These are phyloP conservation scores for Torymus aiolomorphi DNA, from an alignment of 2,888 invertebrate genomes.

Conservation along the genomic window DNA sequence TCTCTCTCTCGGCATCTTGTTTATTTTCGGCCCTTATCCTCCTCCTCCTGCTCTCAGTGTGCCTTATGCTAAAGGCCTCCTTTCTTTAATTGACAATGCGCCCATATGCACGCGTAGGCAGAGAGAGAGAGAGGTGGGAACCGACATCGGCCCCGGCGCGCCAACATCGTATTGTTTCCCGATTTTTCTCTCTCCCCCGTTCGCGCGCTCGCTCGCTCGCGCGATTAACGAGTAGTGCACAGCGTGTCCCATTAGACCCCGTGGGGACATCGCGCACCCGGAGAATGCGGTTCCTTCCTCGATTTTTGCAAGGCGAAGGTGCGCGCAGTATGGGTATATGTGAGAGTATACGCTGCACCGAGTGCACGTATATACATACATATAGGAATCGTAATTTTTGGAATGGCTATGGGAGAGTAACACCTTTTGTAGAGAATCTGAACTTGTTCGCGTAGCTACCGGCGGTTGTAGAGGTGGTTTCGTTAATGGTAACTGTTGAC, in stretches of 20 bases:
- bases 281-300: no score
- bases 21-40: slow-evolving; percentile 52
- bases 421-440: slow-evolving; percentile 24
- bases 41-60: slow-evolving; percentile 47
- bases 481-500: no score
- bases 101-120: slow-evolving; percentile 43
- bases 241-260: slow-evolving; percentile 39
- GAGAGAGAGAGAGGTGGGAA: slow-evolving; percentile 69
- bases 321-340: neutral
- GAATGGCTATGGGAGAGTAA: neutral
- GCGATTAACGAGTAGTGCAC: slow-evolving; percentile 25
- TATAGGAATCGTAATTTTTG: slow-evolving; percentile 34
- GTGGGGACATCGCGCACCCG: slow-evolving; percentile 58
- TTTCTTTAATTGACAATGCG: slow-evolving; percentile 75
- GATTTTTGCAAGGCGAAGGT: neutral
- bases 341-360: neutral
- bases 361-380: no score
- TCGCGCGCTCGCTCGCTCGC: slow-evolving; percentile 49
- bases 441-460: neutral
- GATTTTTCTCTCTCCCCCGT: slow-evolving; percentile 66
- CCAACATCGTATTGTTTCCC: slow-evolving; percentile 74
- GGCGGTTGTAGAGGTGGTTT: no score
- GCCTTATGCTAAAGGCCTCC: slow-evolving; percentile 67
- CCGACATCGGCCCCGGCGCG: slow-evolving; percentile 70
- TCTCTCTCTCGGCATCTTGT: slow-evolving; percentile 56